Percentiles rank a stretch among this genome's conserved stretches.
Conservation (phyloP, 2,888 invertebrate species). For the Matsumyia berberina region DNA sequence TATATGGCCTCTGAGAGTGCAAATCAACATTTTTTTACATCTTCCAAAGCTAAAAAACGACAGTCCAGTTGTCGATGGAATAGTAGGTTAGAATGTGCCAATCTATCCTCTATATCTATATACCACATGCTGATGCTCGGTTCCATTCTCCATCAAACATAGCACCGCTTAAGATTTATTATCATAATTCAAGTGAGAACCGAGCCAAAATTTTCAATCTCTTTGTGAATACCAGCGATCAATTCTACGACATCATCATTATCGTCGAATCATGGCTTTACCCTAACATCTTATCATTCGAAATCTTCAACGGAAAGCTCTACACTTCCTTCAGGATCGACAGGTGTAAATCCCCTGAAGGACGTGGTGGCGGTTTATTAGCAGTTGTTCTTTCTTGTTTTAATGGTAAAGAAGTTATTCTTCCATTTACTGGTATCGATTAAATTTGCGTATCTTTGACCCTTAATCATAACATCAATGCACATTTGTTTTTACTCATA, state of each 20-base stretch:
- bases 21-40: too few relatives aligned
- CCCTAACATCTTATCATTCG: slow-evolving; percentile 1
- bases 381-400: slow-evolving; percentile 3
- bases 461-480: background rate
- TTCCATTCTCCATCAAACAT: too few relatives aligned
- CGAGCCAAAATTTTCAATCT: slow-evolving; percentile 9
- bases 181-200: background rate
- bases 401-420: slow-evolving; percentile 2
- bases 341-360: slow-evolving; percentile 8
- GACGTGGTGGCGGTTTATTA: slow-evolving; percentile 11
- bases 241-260: slow-evolving; percentile 10
- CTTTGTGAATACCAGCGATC: slow-evolving; percentile 11
- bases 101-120: too few relatives aligned
- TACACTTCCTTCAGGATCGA: slow-evolving; percentile 17
- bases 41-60: too few relatives aligned
- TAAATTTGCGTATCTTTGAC: slow-evolving; percentile 17
- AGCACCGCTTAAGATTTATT: slow-evolving; percentile 9
- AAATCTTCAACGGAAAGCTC: slow-evolving; percentile 9
- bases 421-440: slow-evolving; percentile 1
- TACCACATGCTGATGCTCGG: too few relatives aligned
- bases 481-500: slow-evolving; percentile 11
- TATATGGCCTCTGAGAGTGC: too few relatives aligned
- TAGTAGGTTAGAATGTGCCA: too few relatives aligned
- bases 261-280: slow-evolving; percentile 22
- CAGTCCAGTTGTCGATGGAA: too few relatives aligned